Base-by-base conservation (phyloP, 2,888 invertebrate species). In the Hirtodrosophila confusa region DNA sequence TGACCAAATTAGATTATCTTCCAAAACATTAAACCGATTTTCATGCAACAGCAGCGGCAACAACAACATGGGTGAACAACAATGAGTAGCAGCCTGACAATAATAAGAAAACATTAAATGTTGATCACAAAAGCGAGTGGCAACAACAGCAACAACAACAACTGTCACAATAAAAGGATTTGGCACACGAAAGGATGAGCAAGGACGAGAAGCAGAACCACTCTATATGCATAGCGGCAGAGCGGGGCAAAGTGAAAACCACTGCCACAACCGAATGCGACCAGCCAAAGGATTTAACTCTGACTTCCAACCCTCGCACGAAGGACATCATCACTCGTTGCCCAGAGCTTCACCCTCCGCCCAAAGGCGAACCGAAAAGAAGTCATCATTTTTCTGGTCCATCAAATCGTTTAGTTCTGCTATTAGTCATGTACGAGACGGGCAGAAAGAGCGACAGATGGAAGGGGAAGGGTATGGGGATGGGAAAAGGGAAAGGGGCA, bases 1-100 rank as follows among this genome's bases (percentile, higher is more conserved):
- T 90, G 90, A 90, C 90, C 90, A 90, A 90, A 90, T 90, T 90
- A 90, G 90, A 90, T 90, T 90, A 90, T 90, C 90, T 90, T 90
- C 90, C 90, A 76, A 80, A 71, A 90, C 90, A 90, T 90, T 90
- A 80, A 89, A 88, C 90, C 80, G 80, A 88, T 90, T 90, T 84
- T 79, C 70, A 50, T 65, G 74, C 69, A 72, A 66, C 74, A 73
- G 31, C 57, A 45, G 27, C 48, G 55, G 0, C 39, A 35, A 8
- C 47, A 63, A 27, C 50, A 57, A 37, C 40, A 37, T n/a, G 8
- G 43, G 33, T 29, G 31, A 61, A 48, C 23, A 41, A 49, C 44
- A 35, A 43, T 35, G 53, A 47, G 48, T 39, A 41, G 41, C 41
- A 36, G 49, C 37, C 49, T 39, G 50, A 73, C 51, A 64, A 80